Percentiles rank a stretch among this genome's conserved stretches.
Conservation (phyloP, 1,140 invertebrate species). For the Euura saliciscinereae region DNA sequence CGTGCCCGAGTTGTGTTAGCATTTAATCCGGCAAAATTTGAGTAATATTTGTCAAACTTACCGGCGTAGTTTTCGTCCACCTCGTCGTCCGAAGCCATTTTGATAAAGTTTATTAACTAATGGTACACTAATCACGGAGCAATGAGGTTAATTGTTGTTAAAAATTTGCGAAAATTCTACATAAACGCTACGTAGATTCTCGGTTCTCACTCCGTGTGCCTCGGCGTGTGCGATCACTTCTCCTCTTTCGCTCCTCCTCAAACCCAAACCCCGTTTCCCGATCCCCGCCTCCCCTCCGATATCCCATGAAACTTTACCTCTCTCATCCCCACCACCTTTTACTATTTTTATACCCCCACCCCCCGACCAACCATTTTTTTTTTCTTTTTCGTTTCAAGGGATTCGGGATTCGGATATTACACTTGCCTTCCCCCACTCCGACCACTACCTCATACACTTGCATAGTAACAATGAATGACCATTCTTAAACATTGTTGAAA, state of each 20-base stretch:
- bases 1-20: constrained; percentile 23
- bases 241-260: constrained; percentile 28
- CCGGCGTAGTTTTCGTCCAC: constrained; percentile 79
- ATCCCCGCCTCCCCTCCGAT: not conserved
- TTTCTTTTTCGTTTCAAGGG: too few relatives aligned
- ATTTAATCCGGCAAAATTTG: constrained; percentile 15
- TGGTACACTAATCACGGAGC: constrained; percentile 10
- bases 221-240: constrained; percentile 26
- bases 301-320: not conserved
- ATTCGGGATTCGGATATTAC: too few relatives aligned
- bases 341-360: not conserved
- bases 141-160: constrained; percentile 19
- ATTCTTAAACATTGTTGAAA: not conserved
- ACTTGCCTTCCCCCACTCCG: too few relatives aligned
- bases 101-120: constrained; percentile 22
- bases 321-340: not conserved
- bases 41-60: constrained; percentile 58
- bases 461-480: not conserved
- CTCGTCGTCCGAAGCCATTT: constrained; percentile 80
- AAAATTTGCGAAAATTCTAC: constrained; percentile 35
- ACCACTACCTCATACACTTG: not conserved
- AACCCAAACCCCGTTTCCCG: not conserved
- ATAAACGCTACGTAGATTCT: constrained; percentile 30
- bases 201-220: not conserved
- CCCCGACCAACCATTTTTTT: not conserved